Base-by-base conservation (phyloP, 2,113 vertebrate genomes). In the Larimichthys crocea region DNA sequence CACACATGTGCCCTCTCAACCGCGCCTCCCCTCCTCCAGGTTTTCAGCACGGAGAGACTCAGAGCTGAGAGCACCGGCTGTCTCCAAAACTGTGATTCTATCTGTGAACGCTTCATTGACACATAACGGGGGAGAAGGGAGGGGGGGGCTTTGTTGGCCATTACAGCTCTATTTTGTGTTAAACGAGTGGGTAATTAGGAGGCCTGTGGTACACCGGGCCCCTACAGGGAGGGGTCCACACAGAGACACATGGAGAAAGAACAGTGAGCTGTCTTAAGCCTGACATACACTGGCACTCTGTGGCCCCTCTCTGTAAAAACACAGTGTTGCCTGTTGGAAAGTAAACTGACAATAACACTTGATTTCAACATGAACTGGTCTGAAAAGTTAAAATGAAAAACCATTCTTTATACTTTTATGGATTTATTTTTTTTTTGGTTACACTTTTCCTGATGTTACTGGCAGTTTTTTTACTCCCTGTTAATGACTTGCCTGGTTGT, bases 161-260 rank as follows among this genome's bases (percentile, higher is more conserved):
- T 90, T 93, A 92, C 79, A 76, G 84, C 92, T 91, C 90, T 89
- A 89, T 91, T 92, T 92, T 88, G 89, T 89, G 91, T 83, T 89
- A 93, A 93, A 93, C 74, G 74, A 91, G 89, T 86, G 84, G 79
- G 83, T 93, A 89, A 92, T 94, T 93, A 94, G 89, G 91, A 86
- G 91, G 91, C 86, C 88, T 83, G 80, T 70, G 76, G 80, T 85
- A 76, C 85, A 64, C 55, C 59, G 60, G 84, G 84, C 82, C 76
- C 72, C 75, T 75, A 7, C 57, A 57, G 79, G 83, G 77, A 85
- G 90, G 50, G 82, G 81, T 73, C 85, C 57, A 19, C 48, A 42
- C 46, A 26, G 53, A 77, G 71, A 72, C 55, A 35, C 31, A 52
- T 3, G 55, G 74, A 85, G 83, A 85, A 52, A 73, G 79, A 91